Evolutionary conservation across 2,888 invertebrate genomes (phyloP), one percentile per base, ranked within the genome.

Genomic region (Neoscelio sp.): DNA sequence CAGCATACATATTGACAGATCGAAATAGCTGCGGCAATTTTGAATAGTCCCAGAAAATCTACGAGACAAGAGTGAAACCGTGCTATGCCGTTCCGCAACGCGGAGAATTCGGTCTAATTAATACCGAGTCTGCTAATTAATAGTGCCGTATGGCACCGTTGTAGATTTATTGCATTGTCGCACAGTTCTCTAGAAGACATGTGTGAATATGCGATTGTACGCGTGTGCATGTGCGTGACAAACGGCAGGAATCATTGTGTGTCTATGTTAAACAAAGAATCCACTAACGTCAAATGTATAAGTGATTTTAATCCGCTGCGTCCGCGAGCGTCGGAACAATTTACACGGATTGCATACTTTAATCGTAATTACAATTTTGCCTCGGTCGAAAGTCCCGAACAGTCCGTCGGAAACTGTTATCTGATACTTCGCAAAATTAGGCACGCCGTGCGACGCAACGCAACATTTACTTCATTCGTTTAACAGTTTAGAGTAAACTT

Each of bases 81-180:
- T 58, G 60, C 46, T 46, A 52, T 48, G 65, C 42, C 75, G 74
- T 71, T 71, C 67, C 58, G 79, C 71, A 62, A 67, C 75, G 79
- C n/a, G 35, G 60, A 76, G 83, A 83, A 83, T 83, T 78, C 68
- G 78, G 76, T 80, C 81, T 80, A 83, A 83, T 83, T 83, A 83
- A 83, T 83, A 82, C 81, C 68, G 64, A 65, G 56, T 48, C 65
- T 76, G 80, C 81, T 82, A 82, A 83, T 83, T 83, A 83, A 82
- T 83, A 79, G 80, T 78, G 79, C 77, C 76, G 79, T 78, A 68
- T 73, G 73, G 68, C 71, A 75, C 52, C 58, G 54, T 42, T 60
- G 71, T 48, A 67, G 71, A 79, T 79, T 79, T 79, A 79, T 79
- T 54, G 65, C 75, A 62, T 67, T 75, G 71, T 65, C 60, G 56